A percentile compares a stretch with the other conserved stretches of the same genome.
phyloP scores from a whole-genome alignment of 2,888 invertebrate species.

The Sympetrum striolatum region DNA sequence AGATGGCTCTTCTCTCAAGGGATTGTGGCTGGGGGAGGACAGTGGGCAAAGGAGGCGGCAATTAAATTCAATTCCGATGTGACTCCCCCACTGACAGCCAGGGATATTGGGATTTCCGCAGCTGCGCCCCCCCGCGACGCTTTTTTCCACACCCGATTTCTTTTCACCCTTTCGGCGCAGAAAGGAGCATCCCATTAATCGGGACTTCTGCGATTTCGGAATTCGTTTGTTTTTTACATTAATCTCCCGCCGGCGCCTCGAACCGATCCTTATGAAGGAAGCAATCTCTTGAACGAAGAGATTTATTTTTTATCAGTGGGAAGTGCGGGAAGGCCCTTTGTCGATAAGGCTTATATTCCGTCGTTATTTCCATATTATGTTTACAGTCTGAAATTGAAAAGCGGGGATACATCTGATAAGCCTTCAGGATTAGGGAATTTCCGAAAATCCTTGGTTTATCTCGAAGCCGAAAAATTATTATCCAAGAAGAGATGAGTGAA shows the following conservation, averaged over 20 bases:
- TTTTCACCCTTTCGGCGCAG: background rate
- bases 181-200: conserved; percentile 34
- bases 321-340: too few species aligned
- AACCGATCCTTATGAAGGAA: background rate
- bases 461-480: too few species aligned
- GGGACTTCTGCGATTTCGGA: background rate
- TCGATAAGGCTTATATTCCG: too few species aligned
- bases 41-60: conserved; percentile 4
- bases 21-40: conserved; percentile 2
- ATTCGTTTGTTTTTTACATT: conserved; percentile 5
- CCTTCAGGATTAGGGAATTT: too few species aligned
- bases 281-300: background rate
- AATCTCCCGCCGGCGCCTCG: background rate
- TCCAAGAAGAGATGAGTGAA: background rate
- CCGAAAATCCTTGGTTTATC: too few species aligned
- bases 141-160: background rate
- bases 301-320: too few species aligned
- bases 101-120: conserved; percentile 29
- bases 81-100: conserved; percentile 2
- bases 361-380: too few species aligned
- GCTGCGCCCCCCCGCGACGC: background rate
- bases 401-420: too few species aligned
- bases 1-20: conserved; percentile 6
- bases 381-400: too few species aligned
- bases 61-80: conserved; percentile 41